Evolutionary conservation across 1,140 invertebrate genomes (phyloP).

Genomic region (Monochamus saltuarius): DNA sequence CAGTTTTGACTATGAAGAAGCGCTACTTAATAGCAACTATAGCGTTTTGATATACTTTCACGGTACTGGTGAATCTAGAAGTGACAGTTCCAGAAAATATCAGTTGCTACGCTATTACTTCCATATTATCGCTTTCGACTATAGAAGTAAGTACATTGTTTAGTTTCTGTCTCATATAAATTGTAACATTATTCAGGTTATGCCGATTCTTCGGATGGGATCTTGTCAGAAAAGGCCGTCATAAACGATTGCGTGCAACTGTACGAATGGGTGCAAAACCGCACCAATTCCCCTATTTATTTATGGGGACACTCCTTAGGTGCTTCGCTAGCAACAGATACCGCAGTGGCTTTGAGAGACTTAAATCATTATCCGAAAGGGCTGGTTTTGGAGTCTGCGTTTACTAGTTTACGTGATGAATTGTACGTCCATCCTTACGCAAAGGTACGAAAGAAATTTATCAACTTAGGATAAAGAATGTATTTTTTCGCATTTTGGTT

Average conservation of each 20-base stretch:
- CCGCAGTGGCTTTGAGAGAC: constrained; percentile 28
- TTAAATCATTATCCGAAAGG: constrained; percentile 29
- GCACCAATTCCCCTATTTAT: constrained; percentile 39
- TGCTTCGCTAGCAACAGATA: constrained; percentile 36
- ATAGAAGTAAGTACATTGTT: constrained; percentile 66
- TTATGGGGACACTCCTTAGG: constrained; percentile 49
- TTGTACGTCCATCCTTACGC: constrained; percentile 40
- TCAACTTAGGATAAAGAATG: neutral
- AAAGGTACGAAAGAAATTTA: constrained; percentile 28
- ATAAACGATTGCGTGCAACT: constrained; percentile 43
- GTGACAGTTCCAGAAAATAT: constrained; percentile 36
- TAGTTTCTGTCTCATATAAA: too few relatives aligned
- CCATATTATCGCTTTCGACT: constrained; percentile 89
- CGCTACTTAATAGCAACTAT: constrained; percentile 32
- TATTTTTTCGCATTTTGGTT: too few relatives aligned
- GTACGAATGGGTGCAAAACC: constrained; percentile 38
- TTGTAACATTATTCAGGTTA: constrained; percentile 34
- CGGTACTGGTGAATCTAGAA: constrained; percentile 44
- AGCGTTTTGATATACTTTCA: constrained; percentile 45
- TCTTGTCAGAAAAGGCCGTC: constrained; percentile 41
- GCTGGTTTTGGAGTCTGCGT: constrained; percentile 45
- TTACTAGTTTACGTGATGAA: constrained; percentile 45
- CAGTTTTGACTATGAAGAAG: constrained; percentile 34
- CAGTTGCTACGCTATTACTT: constrained; percentile 39
- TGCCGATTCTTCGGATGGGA: constrained; percentile 41